phyloP scores from a whole-genome alignment of 2,888 invertebrate species.

The Empis livida region DNA sequence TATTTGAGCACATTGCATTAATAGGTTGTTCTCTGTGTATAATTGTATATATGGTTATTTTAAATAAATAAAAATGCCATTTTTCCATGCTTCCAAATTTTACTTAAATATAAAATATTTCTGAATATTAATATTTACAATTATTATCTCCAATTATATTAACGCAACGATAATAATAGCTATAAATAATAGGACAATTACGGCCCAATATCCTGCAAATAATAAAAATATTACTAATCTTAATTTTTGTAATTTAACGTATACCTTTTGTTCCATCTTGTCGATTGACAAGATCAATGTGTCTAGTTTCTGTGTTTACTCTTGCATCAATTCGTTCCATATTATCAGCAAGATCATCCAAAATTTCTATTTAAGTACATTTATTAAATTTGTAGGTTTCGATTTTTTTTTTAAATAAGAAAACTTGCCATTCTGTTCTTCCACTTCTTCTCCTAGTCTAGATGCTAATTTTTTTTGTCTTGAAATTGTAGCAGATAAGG shows the following conservation, averaged over 20 bases:
- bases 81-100: too few species aligned
- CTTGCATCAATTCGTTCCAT: constrained; percentile 58
- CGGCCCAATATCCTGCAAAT: constrained; percentile 51
- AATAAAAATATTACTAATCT: background rate
- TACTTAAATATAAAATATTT: too few species aligned
- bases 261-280: background rate
- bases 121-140: too few species aligned
- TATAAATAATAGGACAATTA: constrained; percentile 54
- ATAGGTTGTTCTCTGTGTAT: too few species aligned
- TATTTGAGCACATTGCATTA: too few species aligned
- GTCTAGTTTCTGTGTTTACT: constrained; percentile 50
- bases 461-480: constrained; percentile 64
- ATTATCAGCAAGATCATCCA: constrained; percentile 61
- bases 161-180: constrained; percentile 48
- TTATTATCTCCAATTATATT: constrained; percentile 23
- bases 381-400: constrained; percentile 7
- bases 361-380: constrained; percentile 50
- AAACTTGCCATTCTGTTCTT: constrained; percentile 56
- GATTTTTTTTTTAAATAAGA: constrained; percentile 3
- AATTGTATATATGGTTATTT: too few species aligned
- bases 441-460: constrained; percentile 62
- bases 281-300: constrained; percentile 18
- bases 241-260: background rate
- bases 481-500: constrained; percentile 56
- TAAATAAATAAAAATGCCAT: too few species aligned